Percentiles rank a stretch among this genome's conserved stretches.
These are phyloP conservation scores for Antigone vipio DNA, from an alignment of 2,113 vertebrate genomes.

Conservation along the genomic window DNA sequence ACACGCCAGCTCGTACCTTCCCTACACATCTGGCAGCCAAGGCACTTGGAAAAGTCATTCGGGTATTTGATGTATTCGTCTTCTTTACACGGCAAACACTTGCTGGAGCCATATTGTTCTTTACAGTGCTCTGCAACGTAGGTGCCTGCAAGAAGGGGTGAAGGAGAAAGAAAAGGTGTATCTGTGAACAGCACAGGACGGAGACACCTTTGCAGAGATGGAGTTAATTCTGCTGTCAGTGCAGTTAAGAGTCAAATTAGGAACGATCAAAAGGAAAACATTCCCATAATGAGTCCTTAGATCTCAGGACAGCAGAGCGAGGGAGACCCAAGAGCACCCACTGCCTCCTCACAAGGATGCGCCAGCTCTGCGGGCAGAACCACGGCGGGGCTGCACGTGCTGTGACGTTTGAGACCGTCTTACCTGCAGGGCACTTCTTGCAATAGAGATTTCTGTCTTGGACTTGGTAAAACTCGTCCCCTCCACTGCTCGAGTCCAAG, in stretches of 20 bases:
- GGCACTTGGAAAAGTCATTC: not conserved
- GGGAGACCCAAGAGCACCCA: not conserved
- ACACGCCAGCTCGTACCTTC: not conserved
- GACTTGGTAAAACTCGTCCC: not conserved
- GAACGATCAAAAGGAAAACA: not conserved
- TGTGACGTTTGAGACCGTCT: not conserved
- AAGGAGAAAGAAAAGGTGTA: not conserved
- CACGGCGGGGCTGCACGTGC: fast-evolving
- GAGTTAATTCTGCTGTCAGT: not conserved
- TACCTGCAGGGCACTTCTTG: not conserved
- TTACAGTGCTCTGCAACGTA: not conserved
- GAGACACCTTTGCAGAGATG: not conserved
- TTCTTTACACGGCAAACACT: fast-evolving
- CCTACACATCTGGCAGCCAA: not conserved
- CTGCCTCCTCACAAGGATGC: not conserved
- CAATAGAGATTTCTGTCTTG: fast-evolving
- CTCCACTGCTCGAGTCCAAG: not conserved
- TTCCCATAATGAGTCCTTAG: not conserved
- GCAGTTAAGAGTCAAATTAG: not conserved
- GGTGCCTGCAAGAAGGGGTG: not conserved
- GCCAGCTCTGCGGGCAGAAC: not conserved
- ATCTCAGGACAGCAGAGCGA: fast-evolving
- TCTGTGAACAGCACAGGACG: not conserved
- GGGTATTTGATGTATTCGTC: not conserved
- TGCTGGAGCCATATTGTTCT: fast-evolving